Evolutionary conservation across 2,113 vertebrate genomes (phyloP), one percentile per base, ranked within the genome.

Genomic region (Pachypanchax playfairii): DNA sequence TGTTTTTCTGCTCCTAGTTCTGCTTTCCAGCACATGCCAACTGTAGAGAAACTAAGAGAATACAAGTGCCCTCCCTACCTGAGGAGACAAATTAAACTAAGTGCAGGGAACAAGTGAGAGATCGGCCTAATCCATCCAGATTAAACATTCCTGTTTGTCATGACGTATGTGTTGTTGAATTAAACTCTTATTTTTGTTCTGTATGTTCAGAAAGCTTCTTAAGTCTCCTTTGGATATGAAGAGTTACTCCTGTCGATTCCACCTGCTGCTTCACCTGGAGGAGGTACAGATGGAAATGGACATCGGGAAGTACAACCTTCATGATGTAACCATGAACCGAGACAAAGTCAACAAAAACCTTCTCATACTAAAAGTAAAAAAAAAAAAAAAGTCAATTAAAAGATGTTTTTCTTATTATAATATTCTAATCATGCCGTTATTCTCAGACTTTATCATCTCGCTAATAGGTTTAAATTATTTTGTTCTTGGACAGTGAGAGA

Each of bases 271-370:
- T 22, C 86, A 98, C 84, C 86, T 98, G 68, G 96, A 98, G 65
- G 96, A 98, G 86, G 90, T 96, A 50, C 94, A 96, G 87, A 95
- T 95, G 94, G 94, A 96, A 63, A 89, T 85, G 47, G 94, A 97
- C 71, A 96, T 97, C 81, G 84, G 88, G 15, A 93, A 90, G 70
- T 98, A 96, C 0, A 91, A 96, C 89, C 83, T 95, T 84, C 65
- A 71, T 33, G 70, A 84, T 0, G 88, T 92, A 57, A 64, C 85
- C 66, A 95, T 98, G 95, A 89, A 67, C 53, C 65, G 20, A 53
- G 92, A 96, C 64, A 52, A 33, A 2, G 18, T 5, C 10, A 85
- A 87, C 25, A 81, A 70, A 29, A 70, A 13, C 0, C 88, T 98
- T 22, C 91, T 98, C 48, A 75, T 86, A 0, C 91, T 98, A 0